These are phyloP conservation scores for Drosophila subpulchrella DNA, from an alignment of 1,140 invertebrate genomes.

Conservation along the genomic window DNA sequence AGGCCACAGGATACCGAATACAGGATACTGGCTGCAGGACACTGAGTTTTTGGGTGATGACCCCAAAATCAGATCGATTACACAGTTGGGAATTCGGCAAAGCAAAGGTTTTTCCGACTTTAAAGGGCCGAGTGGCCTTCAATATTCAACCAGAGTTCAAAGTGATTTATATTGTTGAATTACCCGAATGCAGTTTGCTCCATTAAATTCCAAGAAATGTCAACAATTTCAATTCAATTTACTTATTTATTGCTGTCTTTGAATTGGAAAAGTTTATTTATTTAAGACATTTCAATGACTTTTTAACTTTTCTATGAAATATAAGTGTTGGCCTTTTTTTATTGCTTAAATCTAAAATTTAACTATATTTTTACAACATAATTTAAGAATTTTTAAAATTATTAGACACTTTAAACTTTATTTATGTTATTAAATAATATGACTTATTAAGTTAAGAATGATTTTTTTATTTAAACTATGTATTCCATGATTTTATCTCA, in stretches of 20 bases:
- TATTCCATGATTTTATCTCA: too few species aligned
- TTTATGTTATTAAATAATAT: too few species aligned
- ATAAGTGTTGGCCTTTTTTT: too few species aligned
- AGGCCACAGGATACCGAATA: background rate
- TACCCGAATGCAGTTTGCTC: background rate
- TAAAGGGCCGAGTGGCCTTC: background rate
- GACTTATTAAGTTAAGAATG: too few species aligned
- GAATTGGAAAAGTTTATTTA: too few species aligned
- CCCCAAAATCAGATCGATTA: slow-evolving; percentile 27
- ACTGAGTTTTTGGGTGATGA: slow-evolving; percentile 1
- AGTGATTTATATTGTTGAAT: slow-evolving; percentile 11
- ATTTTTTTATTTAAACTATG: too few species aligned
- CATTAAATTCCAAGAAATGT: background rate
- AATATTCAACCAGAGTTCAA: background rate
- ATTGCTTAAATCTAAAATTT: too few species aligned
- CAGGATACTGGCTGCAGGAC: background rate
- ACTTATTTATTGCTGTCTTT: background rate
- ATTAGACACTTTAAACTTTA: too few species aligned
- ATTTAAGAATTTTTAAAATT: too few species aligned
- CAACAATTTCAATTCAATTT: background rate
- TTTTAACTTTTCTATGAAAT: too few species aligned
- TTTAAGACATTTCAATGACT: too few species aligned
- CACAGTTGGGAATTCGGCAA: slow-evolving; percentile 25
- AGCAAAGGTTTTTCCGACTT: background rate
- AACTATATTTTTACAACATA: too few species aligned